Evolutionary conservation across 2,797 vertebrate species (phyloP).

Genomic region (Falco berigora): DNA sequence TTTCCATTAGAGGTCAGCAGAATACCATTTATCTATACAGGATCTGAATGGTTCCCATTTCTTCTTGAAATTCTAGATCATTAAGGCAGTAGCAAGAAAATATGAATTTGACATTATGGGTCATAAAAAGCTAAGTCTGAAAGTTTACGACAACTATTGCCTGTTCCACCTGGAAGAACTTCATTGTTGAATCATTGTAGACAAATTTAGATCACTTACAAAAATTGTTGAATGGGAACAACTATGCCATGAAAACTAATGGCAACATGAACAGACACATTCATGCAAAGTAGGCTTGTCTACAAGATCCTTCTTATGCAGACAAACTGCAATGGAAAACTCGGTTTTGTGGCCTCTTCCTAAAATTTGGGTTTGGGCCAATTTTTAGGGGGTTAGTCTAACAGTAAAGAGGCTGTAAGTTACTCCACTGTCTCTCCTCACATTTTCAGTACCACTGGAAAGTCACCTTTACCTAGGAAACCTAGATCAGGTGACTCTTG

Average conservation of each 20-base stretch:
- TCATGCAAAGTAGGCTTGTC: not conserved
- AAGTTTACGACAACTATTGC: not conserved
- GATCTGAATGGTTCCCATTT: not conserved
- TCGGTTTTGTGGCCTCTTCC: not conserved
- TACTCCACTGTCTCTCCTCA: not conserved
- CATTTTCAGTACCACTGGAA: not conserved
- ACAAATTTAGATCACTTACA: not conserved
- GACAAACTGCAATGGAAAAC: not conserved
- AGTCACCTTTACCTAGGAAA: not conserved
- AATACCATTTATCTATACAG: not conserved
- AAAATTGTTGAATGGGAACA: not conserved
- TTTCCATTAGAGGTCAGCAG: slow-evolving; percentile 54
- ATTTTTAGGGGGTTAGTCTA: too few relatives aligned
- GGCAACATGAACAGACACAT: not conserved
- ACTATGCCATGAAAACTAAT: not conserved
- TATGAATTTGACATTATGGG: not conserved
- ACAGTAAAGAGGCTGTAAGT: not conserved
- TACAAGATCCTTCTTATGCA: not conserved
- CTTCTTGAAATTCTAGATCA: not conserved
- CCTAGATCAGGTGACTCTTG: not conserved
- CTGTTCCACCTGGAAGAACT: not conserved
- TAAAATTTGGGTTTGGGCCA: not conserved
- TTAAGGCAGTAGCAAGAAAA: not conserved
- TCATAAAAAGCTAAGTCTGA: not conserved
- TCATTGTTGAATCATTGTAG: not conserved